These are phyloP conservation scores for Chironomus striatipennis DNA, from an alignment of 1,140 invertebrate genomes.

Conservation along the genomic window DNA sequence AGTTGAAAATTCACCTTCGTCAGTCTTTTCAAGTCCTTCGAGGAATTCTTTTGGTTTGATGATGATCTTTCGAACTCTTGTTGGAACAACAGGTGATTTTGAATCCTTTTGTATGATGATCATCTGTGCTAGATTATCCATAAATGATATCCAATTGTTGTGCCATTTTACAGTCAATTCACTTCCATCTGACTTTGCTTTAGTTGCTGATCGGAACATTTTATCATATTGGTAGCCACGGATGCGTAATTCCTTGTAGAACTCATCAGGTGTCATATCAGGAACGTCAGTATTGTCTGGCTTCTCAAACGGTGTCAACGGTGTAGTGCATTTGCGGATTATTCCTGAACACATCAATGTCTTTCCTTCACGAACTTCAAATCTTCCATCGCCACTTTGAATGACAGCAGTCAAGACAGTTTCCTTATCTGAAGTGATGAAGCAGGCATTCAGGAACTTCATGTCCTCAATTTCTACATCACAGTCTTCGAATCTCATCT, in stretches of 20 bases:
- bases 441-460: background rate
- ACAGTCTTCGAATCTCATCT: background rate
- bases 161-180: background rate
- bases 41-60: background rate
- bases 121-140: background rate
- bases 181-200: background rate
- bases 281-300: background rate
- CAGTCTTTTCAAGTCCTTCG: background rate
- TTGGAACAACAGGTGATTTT: background rate
- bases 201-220: constrained; percentile 10
- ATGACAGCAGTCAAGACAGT: background rate
- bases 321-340: background rate
- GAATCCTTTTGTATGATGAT: background rate
- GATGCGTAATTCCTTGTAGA: constrained; percentile 81
- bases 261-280: constrained; percentile 51
- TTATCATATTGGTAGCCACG: constrained; percentile 73
- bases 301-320: background rate
- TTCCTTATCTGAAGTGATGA: background rate
- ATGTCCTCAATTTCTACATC: background rate
- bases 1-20: background rate
- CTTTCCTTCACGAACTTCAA: background rate
- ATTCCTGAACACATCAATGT: background rate
- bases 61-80: background rate
- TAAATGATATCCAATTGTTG: background rate
- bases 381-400: background rate